Percentiles rank a stretch among this genome's conserved stretches.
Conservation (phyloP, 1,140 invertebrate genomes). For the Achroia grisella region DNA sequence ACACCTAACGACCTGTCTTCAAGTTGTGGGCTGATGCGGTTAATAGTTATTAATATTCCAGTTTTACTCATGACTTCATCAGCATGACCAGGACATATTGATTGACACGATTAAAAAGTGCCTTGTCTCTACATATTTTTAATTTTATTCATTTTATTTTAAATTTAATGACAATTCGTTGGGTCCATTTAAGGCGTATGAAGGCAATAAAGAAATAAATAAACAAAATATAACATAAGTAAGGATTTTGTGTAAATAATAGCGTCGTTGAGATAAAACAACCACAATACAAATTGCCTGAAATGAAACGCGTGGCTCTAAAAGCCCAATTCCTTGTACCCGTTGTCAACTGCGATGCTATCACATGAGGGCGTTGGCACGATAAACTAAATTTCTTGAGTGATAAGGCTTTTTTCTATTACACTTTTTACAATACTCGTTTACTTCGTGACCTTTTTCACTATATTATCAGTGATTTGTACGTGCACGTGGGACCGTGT, state of each 20-base stretch:
- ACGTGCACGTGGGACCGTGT: slow-evolving; percentile 41
- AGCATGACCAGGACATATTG: no score
- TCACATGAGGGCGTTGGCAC: slow-evolving; percentile 47
- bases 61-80: no score
- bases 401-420: slow-evolving; percentile 26
- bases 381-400: slow-evolving; percentile 40
- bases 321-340: slow-evolving; percentile 42
- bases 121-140: no score
- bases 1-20: no score
- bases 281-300: slow-evolving; percentile 20
- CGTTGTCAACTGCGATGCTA: slow-evolving; percentile 44
- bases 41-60: no score
- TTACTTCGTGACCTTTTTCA: slow-evolving; percentile 20
- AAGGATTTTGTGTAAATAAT: slow-evolving; percentile 13
- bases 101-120: no score
- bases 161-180: no score
- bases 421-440: slow-evolving; percentile 13
- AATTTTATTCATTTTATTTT: no score
- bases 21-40: no score
- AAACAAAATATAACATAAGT: slow-evolving; percentile 15
- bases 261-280: slow-evolving; percentile 10
- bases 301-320: slow-evolving; percentile 19
- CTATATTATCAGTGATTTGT: slow-evolving; percentile 20
- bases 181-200: no score
- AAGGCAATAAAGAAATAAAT: no score